Evolutionary conservation across 2,113 vertebrate species (phyloP).

Genomic region (Capreolus pygargus): DNA sequence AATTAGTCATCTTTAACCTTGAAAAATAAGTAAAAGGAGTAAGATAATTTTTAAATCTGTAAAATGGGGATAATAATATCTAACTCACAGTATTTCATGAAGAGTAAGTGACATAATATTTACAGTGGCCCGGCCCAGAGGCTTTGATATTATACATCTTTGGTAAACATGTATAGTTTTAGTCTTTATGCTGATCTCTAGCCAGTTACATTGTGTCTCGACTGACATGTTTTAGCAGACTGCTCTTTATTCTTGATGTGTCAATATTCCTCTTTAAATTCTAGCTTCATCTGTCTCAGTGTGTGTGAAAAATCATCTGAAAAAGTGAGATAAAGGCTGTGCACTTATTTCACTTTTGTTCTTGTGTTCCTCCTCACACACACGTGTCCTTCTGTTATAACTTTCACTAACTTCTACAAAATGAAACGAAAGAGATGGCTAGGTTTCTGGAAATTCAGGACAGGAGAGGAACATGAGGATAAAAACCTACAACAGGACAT

Average conservation of each 20-base stretch:
- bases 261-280: rapidly evolving
- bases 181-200: rapidly evolving
- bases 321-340: neutral
- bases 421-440: rapidly evolving
- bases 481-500: rapidly evolving
- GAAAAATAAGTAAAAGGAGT: neutral
- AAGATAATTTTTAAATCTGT: neutral
- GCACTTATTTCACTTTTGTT: rapidly evolving
- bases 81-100: neutral
- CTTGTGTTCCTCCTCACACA: neutral
- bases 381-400: rapidly evolving
- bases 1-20: neutral
- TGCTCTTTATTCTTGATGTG: rapidly evolving
- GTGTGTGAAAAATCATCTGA: neutral
- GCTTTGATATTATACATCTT: rapidly evolving
- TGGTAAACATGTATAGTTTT: rapidly evolving
- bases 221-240: rapidly evolving
- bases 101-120: neutral
- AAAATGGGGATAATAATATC: neutral
- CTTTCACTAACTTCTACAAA: no score
- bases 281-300: rapidly evolving
- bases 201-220: neutral
- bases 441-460: no score
- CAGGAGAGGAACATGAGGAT: neutral
- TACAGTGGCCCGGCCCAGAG: neutral